These are phyloP conservation scores for Austrofundulus limnaeus DNA, from an alignment of 2,113 vertebrate genomes.

Conservation along the genomic window DNA sequence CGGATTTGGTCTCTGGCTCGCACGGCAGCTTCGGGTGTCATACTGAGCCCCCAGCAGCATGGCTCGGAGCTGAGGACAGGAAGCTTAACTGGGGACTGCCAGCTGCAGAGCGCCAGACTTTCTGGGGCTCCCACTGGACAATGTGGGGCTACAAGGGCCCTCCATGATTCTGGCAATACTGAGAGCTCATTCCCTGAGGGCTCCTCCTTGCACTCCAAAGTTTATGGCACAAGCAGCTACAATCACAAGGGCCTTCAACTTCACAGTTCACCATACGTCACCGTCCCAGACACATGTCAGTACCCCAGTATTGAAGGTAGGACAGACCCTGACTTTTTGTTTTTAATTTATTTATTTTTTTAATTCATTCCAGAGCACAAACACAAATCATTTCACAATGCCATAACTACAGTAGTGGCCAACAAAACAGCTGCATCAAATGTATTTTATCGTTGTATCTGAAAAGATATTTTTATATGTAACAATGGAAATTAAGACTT, in stretches of 20 bases:
- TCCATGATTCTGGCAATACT: constrained; percentile 68
- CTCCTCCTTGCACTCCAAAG: constrained; percentile 77
- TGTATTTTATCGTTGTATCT: background rate
- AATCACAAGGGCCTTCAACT: constrained; percentile 82
- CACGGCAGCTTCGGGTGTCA: constrained; percentile 81
- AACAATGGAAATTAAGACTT: background rate
- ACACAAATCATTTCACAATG: background rate
- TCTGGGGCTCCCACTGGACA: constrained; percentile 52
- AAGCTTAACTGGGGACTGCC: constrained; percentile 72
- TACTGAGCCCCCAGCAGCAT: constrained; percentile 69
- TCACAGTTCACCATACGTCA: constrained; percentile 82
- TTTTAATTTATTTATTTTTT: no score
- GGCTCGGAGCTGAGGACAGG: constrained; percentile 70
- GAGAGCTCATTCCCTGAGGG: constrained; percentile 74
- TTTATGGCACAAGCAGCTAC: constrained; percentile 79
- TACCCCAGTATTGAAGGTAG: constrained; percentile 87
- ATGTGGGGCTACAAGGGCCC: constrained; percentile 60
- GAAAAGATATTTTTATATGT: background rate
- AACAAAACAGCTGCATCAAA: background rate
- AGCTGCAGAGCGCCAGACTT: constrained; percentile 68
- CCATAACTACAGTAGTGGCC: no score
- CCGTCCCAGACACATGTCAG: constrained; percentile 83
- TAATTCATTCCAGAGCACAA: background rate
- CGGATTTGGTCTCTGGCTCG: constrained; percentile 94
- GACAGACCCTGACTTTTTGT: background rate